phyloP scores from a whole-genome alignment of 2,113 vertebrate genomes.

The Peromyscus polionotus region DNA sequence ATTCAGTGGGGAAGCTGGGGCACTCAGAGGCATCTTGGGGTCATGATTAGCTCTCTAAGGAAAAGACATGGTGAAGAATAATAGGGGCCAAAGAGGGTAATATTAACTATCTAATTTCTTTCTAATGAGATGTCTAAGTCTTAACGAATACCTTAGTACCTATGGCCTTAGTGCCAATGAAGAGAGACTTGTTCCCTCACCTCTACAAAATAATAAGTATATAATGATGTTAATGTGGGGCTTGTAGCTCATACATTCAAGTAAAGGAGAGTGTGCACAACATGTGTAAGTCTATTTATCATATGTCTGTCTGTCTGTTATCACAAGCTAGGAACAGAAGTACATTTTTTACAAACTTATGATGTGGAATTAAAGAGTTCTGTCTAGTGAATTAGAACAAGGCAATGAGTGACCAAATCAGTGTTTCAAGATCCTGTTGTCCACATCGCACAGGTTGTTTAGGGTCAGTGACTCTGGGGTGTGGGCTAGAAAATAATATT shows the following conservation, averaged over 20 bases:
- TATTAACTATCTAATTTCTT: constrained; percentile 39
- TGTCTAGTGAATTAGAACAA: constrained; percentile 14
- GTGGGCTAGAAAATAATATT: background rate
- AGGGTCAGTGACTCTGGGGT: background rate
- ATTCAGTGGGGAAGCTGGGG: background rate
- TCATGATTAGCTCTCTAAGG: constrained; percentile 3
- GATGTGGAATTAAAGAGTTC: constrained; percentile 40
- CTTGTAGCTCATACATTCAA: background rate
- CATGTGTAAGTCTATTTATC: background rate
- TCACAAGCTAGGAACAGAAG: background rate
- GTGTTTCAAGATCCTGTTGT: background rate
- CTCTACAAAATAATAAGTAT: background rate
- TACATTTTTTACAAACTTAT: background rate
- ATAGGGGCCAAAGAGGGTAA: background rate
- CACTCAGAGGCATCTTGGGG: background rate
- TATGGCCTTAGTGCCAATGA: background rate
- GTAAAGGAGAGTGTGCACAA: background rate
- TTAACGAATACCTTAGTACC: background rate
- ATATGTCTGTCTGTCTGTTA: background rate
- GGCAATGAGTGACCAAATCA: background rate
- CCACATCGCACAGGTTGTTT: background rate
- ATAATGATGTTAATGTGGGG: background rate
- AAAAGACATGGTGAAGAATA: background rate
- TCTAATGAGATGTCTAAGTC: background rate
- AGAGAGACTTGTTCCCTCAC: background rate